Conservation (phyloP, 2,113 vertebrate genomes). For the Myrmecophaga tridactyla region DNA sequence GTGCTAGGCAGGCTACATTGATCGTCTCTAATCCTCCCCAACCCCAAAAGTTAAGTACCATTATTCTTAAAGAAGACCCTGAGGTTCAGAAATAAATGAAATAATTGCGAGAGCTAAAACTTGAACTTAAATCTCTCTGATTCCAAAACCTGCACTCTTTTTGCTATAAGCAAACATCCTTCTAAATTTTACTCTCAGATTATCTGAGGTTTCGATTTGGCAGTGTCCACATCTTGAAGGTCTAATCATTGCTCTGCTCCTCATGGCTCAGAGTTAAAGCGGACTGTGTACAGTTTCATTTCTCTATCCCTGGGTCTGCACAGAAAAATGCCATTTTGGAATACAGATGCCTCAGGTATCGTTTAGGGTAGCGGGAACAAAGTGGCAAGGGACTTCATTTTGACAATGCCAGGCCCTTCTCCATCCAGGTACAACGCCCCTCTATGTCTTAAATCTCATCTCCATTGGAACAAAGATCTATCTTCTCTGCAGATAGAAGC, state of each 20-base stretch:
- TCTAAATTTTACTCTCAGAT: too few species aligned
- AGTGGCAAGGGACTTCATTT: neutral
- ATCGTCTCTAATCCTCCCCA: neutral
- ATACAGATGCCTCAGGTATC: neutral
- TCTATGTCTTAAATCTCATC: neutral
- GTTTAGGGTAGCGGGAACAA: neutral
- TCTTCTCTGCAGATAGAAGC: neutral
- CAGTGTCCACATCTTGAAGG: neutral
- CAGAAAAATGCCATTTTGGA: neutral
- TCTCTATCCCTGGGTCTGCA: neutral
- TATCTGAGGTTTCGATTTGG: neutral
- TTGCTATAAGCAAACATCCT: fast-evolving
- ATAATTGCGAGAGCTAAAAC: neutral
- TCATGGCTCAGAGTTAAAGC: neutral
- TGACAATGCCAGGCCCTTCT: neutral
- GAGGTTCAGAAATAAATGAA: neutral
- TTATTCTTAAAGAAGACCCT: neutral
- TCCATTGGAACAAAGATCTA: neutral
- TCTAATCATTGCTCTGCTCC: neutral
- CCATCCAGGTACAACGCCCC: neutral
- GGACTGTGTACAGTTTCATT: neutral
- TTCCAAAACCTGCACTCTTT: neutral
- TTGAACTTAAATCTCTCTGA: neutral
- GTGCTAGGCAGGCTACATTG: fast-evolving
- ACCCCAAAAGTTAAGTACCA: too few species aligned